These are phyloP conservation scores for Dryobates pubescens DNA, from an alignment of 2,797 vertebrate species.

Conservation along the genomic window DNA sequence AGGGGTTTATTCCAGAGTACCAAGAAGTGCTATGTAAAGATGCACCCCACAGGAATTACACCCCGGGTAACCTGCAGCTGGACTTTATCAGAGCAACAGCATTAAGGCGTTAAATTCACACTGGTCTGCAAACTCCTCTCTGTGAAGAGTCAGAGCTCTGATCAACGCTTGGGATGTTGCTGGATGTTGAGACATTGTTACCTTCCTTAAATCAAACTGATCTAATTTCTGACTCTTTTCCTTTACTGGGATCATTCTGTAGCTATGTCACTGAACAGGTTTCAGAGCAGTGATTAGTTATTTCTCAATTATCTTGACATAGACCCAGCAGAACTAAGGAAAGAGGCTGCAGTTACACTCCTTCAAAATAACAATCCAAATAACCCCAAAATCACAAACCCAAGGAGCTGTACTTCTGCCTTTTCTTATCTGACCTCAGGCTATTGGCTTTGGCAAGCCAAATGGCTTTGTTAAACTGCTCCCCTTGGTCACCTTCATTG, in stretches of 20 bases:
- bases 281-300: neutral
- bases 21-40: neutral
- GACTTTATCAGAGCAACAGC: neutral
- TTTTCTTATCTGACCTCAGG: neutral
- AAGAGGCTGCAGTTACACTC: neutral
- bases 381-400: neutral
- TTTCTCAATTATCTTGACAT: neutral
- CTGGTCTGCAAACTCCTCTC: neutral
- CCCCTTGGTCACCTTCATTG: neutral
- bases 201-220: neutral
- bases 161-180: neutral
- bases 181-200: neutral
- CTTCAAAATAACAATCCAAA: neutral
- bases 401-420: neutral
- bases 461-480: neutral
- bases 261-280: neutral
- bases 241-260: neutral
- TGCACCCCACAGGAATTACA: neutral
- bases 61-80: neutral
- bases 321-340: neutral
- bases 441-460: neutral
- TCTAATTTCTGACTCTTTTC: neutral
- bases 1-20: neutral
- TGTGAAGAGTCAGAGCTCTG: neutral
- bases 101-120: neutral